These are phyloP conservation scores for Thamnophis elegans DNA, from an alignment of 2,797 vertebrate genomes.

Conservation along the genomic window DNA sequence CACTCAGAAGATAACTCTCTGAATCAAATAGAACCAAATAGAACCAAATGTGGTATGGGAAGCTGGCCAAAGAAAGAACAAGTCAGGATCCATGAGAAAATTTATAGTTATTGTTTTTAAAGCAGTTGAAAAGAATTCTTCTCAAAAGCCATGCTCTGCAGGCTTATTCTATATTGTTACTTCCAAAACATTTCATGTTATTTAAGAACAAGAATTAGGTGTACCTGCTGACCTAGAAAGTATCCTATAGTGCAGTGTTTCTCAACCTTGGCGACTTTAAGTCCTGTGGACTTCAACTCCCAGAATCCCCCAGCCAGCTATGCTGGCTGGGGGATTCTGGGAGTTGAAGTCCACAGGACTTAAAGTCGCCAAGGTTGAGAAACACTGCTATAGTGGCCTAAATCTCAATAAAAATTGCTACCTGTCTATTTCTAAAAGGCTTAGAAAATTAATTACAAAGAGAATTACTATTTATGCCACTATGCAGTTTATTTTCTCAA, in stretches of 20 bases:
- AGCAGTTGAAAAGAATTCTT: neutral
- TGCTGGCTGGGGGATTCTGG: too few species aligned
- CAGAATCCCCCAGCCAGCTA: too few species aligned
- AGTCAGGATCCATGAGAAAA: neutral
- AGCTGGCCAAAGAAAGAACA: neutral
- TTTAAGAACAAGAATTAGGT: slow-evolving; percentile 24
- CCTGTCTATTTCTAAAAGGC: neutral
- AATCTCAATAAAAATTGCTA: neutral
- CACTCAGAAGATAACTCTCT: neutral
- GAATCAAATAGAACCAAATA: neutral
- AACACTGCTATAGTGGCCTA: neutral
- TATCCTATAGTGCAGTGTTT: neutral
- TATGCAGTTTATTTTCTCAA: neutral
- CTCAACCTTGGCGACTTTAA: too few species aligned
- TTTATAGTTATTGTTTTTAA: neutral
- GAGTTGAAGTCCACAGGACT: too few species aligned
- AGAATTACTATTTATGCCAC: neutral
- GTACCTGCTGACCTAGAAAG: slow-evolving; percentile 4
- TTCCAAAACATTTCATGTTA: slow-evolving; percentile 11
- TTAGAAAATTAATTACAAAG: neutral
- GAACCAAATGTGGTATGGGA: neutral
- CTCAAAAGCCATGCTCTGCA: neutral
- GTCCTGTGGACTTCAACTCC: too few species aligned
- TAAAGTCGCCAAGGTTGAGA: too few species aligned
- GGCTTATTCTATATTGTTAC: neutral